phyloP scores from a whole-genome alignment of 35 echinoderm and acorn worm genomes.

The Acanthaster planci region DNA sequence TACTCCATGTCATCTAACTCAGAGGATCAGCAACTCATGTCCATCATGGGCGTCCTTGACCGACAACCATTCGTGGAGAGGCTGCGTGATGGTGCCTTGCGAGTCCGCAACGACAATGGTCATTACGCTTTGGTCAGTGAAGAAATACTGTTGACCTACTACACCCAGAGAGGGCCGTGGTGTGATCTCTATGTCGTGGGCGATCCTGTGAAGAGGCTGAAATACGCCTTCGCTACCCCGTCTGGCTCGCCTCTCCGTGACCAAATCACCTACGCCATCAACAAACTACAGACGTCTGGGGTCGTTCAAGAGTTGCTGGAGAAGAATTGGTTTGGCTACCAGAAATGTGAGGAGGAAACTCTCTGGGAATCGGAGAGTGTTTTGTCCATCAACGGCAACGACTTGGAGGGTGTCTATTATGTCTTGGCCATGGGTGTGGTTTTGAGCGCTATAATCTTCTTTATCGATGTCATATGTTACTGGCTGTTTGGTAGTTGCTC shows the following conservation, averaged over 20 bases:
- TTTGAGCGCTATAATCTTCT: slow-evolving; percentile 64
- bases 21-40: slow-evolving; percentile 28
- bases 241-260: slow-evolving; percentile 89
- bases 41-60: slow-evolving; percentile 54
- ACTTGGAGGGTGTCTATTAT: slow-evolving; percentile 82
- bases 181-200: slow-evolving; percentile 68
- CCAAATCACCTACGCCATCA: slow-evolving; percentile 72
- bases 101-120: slow-evolving; percentile 71
- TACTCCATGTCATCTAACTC: slow-evolving; percentile 51
- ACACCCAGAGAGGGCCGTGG: slow-evolving; percentile 55
- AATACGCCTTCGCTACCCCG: slow-evolving; percentile 67
- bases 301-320: slow-evolving; percentile 40
- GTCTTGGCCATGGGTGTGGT: slow-evolving; percentile 69
- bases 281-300: slow-evolving; percentile 47
- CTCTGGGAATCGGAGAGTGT: slow-evolving; percentile 70
- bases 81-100: slow-evolving; percentile 53
- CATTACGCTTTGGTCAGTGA: slow-evolving; percentile 81
- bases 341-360: slow-evolving; percentile 42
- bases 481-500: background rate
- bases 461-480: slow-evolving; percentile 56
- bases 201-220: slow-evolving; percentile 53
- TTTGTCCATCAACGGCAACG: slow-evolving; percentile 75
- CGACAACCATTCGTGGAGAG: slow-evolving; percentile 60
- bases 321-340: slow-evolving; percentile 32
- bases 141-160: slow-evolving; percentile 48